Evolutionary conservation across 2,888 invertebrate genomes (phyloP), one percentile per base, ranked within the genome.

Genomic region (Amiota minor): DNA sequence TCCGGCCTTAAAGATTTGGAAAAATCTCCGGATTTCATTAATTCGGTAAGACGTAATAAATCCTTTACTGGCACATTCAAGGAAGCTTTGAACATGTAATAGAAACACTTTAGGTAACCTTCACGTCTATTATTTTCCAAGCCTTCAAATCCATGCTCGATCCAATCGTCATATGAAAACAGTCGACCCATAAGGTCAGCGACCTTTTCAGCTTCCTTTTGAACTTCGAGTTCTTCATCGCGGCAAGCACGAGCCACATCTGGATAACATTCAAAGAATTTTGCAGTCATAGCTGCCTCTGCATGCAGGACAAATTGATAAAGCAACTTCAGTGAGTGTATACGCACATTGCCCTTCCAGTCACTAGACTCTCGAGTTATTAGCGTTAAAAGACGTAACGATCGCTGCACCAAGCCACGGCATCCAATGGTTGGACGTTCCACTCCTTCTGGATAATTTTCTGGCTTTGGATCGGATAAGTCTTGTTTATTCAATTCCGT

Each of bases 381-480:
- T 8, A 88, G 73, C n/a, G 81, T 79, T 2, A 89, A 73, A 2
- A 90, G 74, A 9, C 87, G 84, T 18, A 90, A 74, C 84, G 96
- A 94, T 74, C 93, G 92, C 84, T 94, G 93, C 0, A 95, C 94
- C 68, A 98, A 89, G 2, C 92, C 91, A 10, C 97, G 92, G 86
- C 98, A 98, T 0, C 97, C 97, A 20, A 97, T 91, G 83, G 95
- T 95, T 0, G 97, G 97, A n/a, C 97, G 92, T 74, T 91, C 90
- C 12, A 95, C 90, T 79, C 91, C 89, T 64, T 91, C 87, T 1
- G 97, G 97, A 90, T 97, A 97, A 87, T 96, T 94, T 4, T 90
- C 85, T 0, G 94, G 93, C 2, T 91, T 90, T 70, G 92, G 91
- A 72, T 92, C 92, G 10, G 94, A 91, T 87, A 95, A 96, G 88